phyloP scores from a whole-genome alignment of 2,888 invertebrate species.

The Ctenicera cuprea region DNA sequence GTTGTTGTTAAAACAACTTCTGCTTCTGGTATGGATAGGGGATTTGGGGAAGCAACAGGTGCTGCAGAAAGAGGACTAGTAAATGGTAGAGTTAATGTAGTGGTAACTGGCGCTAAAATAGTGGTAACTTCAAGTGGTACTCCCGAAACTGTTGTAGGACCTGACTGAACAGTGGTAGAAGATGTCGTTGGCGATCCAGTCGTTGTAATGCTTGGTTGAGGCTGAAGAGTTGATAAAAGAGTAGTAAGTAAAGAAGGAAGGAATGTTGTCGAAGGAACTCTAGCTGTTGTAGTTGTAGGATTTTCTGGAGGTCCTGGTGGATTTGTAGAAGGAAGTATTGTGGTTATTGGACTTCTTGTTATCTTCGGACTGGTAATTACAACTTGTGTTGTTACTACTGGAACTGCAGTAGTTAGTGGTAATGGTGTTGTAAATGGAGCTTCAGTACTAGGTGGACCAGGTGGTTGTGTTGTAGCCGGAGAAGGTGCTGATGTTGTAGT shows the following conservation, averaged over 20 bases:
- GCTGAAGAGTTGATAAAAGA: conserved; percentile 21
- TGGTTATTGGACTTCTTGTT: neutral
- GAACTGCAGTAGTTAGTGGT: conserved; percentile 73
- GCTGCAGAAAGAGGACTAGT: conserved; percentile 10
- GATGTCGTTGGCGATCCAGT: conserved; percentile 1
- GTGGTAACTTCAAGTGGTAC: conserved; percentile 56
- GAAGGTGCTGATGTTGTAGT: conserved; percentile 59
- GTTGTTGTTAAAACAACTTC: conserved; percentile 57
- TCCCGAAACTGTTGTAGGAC: neutral
- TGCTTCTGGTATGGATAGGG: conserved; percentile 2
- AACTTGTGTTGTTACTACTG: conserved; percentile 52
- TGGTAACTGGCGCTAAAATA: conserved; percentile 58
- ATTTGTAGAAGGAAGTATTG: conserved; percentile 33
- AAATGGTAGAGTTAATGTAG: conserved; percentile 47
- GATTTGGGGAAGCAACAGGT: conserved; percentile 6
- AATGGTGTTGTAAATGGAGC: conserved; percentile 65
- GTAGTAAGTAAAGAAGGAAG: conserved; percentile 7
- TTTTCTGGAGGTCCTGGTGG: conserved; percentile 10
- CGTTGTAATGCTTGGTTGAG: conserved; percentile 30
- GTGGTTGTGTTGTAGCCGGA: conserved; percentile 65
- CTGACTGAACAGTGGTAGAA: neutral
- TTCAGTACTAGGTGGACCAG: conserved; percentile 48
- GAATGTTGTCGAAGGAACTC: conserved; percentile 34
- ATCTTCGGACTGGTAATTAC: too few relatives aligned
- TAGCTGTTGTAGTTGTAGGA: conserved; percentile 27